phyloP scores from a whole-genome alignment of 2,888 invertebrate genomes.

The Nephrotoma appendiculata region DNA sequence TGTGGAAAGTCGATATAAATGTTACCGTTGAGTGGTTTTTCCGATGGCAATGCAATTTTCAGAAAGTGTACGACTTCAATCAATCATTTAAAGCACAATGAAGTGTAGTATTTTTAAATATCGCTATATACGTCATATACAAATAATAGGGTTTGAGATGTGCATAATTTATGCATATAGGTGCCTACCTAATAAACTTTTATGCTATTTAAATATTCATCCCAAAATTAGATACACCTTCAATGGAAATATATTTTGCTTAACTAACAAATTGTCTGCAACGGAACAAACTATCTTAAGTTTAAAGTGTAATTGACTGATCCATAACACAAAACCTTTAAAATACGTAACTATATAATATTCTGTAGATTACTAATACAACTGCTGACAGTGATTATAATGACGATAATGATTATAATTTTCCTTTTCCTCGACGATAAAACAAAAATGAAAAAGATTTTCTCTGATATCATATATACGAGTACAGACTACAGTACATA shows the following conservation, averaged over 20 bases:
- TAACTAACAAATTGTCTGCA: not conserved
- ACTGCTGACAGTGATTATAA: not conserved
- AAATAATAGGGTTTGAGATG: too few species aligned
- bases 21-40: too few species aligned
- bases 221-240: too few species aligned
- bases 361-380: not conserved
- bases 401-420: not conserved
- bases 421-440: not conserved
- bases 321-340: not conserved
- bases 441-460: not conserved
- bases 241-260: not conserved
- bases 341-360: not conserved
- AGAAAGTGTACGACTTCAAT: too few species aligned
- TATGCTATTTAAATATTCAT: too few species aligned
- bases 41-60: too few species aligned
- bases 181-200: too few species aligned
- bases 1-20: too few species aligned
- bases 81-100: too few species aligned
- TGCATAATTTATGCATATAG: too few species aligned
- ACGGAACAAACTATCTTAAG: not conserved
- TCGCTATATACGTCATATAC: too few species aligned
- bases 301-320: not conserved
- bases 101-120: too few species aligned
- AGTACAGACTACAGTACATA: not conserved
- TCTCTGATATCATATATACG: not conserved